phyloP scores from a whole-genome alignment of 1,140 invertebrate genomes.

The Bombus polaris region DNA sequence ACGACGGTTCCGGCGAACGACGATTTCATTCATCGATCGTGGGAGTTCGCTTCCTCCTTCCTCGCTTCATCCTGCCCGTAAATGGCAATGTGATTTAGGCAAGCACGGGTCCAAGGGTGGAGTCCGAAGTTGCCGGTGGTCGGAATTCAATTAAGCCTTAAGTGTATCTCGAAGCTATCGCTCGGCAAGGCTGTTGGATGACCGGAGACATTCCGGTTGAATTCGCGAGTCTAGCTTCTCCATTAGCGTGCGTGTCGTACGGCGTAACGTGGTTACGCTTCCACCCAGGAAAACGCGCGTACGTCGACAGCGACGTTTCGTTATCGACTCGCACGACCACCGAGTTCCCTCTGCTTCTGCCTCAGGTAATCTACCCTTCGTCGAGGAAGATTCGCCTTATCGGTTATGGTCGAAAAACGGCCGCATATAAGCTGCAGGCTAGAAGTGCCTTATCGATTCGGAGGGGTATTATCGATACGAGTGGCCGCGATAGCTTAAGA shows the following conservation, averaged over 20 bases:
- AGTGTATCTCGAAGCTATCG: slow-evolving; percentile 73
- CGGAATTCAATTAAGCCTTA: slow-evolving; percentile 77
- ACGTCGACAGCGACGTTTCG: background rate
- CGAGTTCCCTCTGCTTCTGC: too few species aligned
- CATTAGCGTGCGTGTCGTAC: slow-evolving; percentile 56
- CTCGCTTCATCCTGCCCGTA: slow-evolving; percentile 38
- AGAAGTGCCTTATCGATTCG: slow-evolving; percentile 5
- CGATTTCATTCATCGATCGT: slow-evolving; percentile 64
- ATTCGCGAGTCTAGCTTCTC: slow-evolving; percentile 42
- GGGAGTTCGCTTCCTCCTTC: background rate
- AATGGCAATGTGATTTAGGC: slow-evolving; percentile 74
- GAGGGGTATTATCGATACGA: background rate
- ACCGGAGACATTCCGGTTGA: slow-evolving; percentile 36
- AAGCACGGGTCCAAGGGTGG: slow-evolving; percentile 55
- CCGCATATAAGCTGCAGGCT: background rate
- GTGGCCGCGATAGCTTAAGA: background rate
- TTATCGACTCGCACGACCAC: slow-evolving; percentile 5
- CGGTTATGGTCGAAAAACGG: background rate
- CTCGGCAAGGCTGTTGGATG: slow-evolving; percentile 47
- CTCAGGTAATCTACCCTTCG: slow-evolving; percentile 24
- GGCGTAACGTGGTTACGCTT: slow-evolving; percentile 12
- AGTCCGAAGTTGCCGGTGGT: slow-evolving; percentile 69
- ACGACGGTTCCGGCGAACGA: background rate
- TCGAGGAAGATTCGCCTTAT: slow-evolving; percentile 20
- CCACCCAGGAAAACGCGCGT: background rate